Percentiles rank a stretch among this genome's conserved stretches.
phyloP scores from a whole-genome alignment of 2,888 invertebrate species.

The Bimastos eiseni region DNA sequence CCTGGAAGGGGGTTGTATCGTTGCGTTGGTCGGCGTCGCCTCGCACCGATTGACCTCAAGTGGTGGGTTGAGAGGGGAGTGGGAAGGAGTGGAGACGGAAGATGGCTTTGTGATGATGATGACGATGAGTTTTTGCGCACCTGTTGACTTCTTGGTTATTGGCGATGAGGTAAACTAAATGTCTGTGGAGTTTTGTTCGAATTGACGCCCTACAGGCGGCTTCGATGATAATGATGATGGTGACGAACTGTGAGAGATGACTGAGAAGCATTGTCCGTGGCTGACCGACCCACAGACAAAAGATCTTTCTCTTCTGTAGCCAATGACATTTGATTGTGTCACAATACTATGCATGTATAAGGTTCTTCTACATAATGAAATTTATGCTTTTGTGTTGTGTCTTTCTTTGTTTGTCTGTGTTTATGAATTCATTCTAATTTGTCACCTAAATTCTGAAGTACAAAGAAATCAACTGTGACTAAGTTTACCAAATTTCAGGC shows the following conservation, averaged over 20 bases:
- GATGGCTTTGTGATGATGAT: background rate
- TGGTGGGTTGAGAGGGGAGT: background rate
- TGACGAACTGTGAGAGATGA: background rate
- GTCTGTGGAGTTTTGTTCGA: background rate
- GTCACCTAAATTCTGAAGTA: too few relatives aligned
- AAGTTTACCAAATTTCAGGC: too few relatives aligned
- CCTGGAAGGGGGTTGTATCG: background rate
- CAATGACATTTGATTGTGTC: background rate
- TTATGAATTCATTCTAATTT: too few relatives aligned
- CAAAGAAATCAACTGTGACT: too few relatives aligned
- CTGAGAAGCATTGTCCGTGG: background rate
- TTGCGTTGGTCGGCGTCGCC: background rate
- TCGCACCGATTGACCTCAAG: background rate
- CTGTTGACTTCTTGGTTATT: background rate
- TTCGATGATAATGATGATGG: background rate
- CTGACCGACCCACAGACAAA: background rate
- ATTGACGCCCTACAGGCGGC: background rate
- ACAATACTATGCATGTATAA: background rate
- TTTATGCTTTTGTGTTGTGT: too few relatives aligned
- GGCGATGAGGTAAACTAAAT: background rate
- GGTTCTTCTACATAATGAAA: background rate
- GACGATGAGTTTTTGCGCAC: background rate
- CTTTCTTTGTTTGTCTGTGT: too few relatives aligned
- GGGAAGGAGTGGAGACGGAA: background rate
- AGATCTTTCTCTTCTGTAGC: background rate